Conservation (phyloP, 2,797 vertebrate species). For the Halcyon badia region DNA sequence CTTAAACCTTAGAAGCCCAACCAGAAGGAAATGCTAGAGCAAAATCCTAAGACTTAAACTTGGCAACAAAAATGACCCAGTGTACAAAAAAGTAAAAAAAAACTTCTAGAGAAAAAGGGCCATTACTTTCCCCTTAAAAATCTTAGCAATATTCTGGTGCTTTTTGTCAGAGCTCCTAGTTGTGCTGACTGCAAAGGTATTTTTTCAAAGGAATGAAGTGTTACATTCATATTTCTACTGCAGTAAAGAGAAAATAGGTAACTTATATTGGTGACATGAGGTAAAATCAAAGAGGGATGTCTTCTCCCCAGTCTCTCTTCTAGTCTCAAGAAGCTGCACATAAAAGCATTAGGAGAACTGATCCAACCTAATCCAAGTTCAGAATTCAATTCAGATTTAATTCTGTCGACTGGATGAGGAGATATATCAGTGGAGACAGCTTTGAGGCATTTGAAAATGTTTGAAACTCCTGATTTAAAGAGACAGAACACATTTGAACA, state of each 20-base stretch:
- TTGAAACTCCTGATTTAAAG: neutral
- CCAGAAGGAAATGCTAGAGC: neutral
- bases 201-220: neutral
- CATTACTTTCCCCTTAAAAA: rapidly evolving
- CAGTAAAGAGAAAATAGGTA: neutral
- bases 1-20: neutral
- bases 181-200: neutral
- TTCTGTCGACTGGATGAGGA: neutral
- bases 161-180: neutral
- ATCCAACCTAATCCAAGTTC: neutral
- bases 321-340: neutral
- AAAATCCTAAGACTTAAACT: neutral
- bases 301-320: neutral
- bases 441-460: neutral
- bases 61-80: neutral
- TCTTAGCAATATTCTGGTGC: neutral
- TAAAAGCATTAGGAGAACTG: neutral
- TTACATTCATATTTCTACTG: neutral
- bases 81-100: neutral
- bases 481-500: neutral
- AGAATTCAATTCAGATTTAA: neutral
- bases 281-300: neutral
- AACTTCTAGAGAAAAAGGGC: neutral
- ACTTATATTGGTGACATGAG: neutral
- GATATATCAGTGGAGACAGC: neutral